Evolutionary conservation across 2,797 vertebrate genomes (phyloP).

Genomic region (Poeciliopsis turneri): DNA sequence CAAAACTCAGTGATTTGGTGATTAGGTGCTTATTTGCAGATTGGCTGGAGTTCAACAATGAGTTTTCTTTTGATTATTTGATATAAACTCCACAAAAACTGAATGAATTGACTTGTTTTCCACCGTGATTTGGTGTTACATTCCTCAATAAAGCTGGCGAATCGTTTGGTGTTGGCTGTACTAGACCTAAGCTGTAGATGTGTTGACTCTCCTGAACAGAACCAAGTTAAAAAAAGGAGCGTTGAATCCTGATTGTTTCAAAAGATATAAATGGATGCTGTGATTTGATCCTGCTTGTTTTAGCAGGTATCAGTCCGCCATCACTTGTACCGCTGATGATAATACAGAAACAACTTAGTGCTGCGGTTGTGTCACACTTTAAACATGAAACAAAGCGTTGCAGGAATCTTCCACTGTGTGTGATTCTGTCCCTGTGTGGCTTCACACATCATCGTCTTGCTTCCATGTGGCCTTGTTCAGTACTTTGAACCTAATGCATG

Average conservation of each 20-base stretch:
- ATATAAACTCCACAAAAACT: background rate
- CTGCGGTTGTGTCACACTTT: background rate
- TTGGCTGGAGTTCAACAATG: conserved; percentile 8
- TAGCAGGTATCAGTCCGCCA: background rate
- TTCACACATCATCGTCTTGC: conserved; percentile 48
- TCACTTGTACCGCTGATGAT: background rate
- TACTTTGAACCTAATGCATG: conserved; percentile 65
- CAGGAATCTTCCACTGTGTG: background rate
- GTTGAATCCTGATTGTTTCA: background rate
- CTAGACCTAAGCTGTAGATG: background rate
- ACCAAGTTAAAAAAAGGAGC: background rate
- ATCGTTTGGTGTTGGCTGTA: background rate
- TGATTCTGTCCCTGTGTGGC: conserved; percentile 16
- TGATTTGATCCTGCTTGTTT: background rate
- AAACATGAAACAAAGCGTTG: background rate
- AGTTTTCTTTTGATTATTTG: background rate
- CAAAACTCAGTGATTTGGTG: conserved; percentile 7
- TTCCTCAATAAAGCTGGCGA: background rate
- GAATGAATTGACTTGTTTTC: background rate
- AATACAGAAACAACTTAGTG: background rate
- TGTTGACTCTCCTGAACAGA: background rate
- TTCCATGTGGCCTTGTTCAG: conserved; percentile 63
- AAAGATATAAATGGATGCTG: too few species aligned
- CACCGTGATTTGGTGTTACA: background rate
- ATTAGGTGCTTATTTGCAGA: conserved; percentile 20